Evolutionary conservation across 1,140 invertebrate genomes (phyloP).

Genomic region (Dermatophagoides farinae): DNA sequence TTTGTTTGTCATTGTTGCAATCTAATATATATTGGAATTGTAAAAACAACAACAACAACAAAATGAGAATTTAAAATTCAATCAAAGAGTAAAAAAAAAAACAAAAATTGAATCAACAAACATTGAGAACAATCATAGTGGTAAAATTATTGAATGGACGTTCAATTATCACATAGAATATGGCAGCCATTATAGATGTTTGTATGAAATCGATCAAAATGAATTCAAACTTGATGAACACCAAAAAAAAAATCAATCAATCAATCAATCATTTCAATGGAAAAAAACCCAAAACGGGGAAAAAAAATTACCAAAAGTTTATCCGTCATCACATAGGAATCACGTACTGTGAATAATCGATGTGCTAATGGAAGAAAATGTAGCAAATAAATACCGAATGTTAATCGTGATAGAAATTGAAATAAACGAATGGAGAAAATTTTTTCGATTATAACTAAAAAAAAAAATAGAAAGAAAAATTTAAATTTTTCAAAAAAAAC

Average conservation of each 20-base stretch:
- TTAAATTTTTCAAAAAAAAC: neutral
- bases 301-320: constrained; percentile 7
- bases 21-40: too few relatives aligned
- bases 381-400: constrained; percentile 27
- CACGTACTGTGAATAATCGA: constrained; percentile 6
- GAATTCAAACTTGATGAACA: neutral
- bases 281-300: neutral
- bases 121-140: too few relatives aligned
- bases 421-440: constrained; percentile 21
- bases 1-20: neutral
- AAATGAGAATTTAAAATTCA: too few relatives aligned
- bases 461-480: neutral
- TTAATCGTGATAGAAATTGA: constrained; percentile 25
- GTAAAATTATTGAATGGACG: constrained; percentile 4
- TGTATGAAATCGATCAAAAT: constrained; percentile 8
- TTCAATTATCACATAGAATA: constrained; percentile 6
- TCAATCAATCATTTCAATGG: too few relatives aligned
- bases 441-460: neutral
- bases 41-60: too few relatives aligned
- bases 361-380: constrained; percentile 21
- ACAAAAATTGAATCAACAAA: too few relatives aligned
- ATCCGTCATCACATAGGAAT: constrained; percentile 11
- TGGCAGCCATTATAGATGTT: neutral
- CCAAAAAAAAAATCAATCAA: neutral
- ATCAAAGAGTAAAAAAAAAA: too few relatives aligned